These are phyloP conservation scores for Eilema sororculum DNA, from an alignment of 2,888 invertebrate species.

Conservation along the genomic window DNA sequence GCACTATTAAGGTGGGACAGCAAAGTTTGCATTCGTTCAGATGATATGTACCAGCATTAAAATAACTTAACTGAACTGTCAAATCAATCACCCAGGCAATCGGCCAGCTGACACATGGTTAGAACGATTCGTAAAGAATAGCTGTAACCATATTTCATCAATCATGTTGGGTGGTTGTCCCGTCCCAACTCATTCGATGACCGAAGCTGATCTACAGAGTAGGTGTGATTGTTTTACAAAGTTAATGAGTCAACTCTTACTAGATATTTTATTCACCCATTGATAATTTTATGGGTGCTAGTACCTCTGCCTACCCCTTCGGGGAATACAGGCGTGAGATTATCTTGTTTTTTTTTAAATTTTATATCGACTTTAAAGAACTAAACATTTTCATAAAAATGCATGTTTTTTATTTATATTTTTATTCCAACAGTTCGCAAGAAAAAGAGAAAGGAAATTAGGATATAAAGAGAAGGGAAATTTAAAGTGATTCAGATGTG, in stretches of 20 bases:
- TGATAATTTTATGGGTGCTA: too few species aligned
- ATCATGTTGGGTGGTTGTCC: neutral
- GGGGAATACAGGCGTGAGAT: too few species aligned
- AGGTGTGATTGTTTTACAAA: neutral
- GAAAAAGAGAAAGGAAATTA: too few species aligned
- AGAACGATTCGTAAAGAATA: neutral
- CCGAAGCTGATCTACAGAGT: neutral
- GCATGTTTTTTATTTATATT: too few species aligned
- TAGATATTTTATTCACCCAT: too few species aligned
- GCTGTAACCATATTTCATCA: conserved; percentile 1
- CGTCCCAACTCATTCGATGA: neutral
- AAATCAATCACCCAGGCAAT: neutral
- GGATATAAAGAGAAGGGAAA: too few species aligned
- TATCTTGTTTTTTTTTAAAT: too few species aligned
- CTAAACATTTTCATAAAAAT: too few species aligned
- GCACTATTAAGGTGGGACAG: neutral
- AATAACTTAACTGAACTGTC: neutral
- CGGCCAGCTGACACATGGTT: conserved; percentile 1
- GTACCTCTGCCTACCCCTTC: too few species aligned
- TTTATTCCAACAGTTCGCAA: too few species aligned
- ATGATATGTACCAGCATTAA: neutral
- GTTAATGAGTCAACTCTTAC: neutral
- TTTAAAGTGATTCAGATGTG: too few species aligned
- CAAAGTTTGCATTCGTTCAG: neutral
- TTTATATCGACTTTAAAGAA: too few species aligned